phyloP scores from a whole-genome alignment of 2,113 vertebrate genomes.

The Corynorhinus townsendii region DNA sequence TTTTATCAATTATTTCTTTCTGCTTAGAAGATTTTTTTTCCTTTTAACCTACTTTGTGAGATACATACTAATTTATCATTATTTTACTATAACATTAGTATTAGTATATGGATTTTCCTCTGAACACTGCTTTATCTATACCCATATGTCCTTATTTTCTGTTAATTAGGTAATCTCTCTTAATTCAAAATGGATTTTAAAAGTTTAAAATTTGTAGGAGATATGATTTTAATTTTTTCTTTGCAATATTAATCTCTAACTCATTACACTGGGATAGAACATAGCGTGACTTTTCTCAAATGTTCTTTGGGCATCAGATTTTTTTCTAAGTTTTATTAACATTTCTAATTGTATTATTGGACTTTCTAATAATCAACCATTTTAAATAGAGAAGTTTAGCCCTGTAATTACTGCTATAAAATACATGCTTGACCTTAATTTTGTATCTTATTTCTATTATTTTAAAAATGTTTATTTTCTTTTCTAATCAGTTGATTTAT shows the following conservation, averaged over 20 bases:
- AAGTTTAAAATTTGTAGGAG: background rate
- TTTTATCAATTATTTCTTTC: background rate
- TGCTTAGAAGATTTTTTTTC: background rate
- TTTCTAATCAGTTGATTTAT: background rate
- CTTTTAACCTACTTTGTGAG: background rate
- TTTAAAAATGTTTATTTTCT: background rate
- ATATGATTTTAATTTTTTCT: background rate
- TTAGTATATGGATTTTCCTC: conserved; percentile 7
- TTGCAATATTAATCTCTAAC: background rate
- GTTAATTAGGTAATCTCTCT: background rate
- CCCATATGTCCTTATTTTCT: background rate
- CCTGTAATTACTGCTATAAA: background rate
- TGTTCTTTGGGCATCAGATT: background rate
- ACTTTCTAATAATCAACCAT: background rate
- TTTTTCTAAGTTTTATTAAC: background rate
- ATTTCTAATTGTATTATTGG: background rate
- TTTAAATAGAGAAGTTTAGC: background rate
- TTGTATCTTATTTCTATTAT: background rate
- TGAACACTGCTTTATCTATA: background rate
- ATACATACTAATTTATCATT: background rate
- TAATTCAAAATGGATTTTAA: background rate
- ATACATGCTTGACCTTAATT: background rate
- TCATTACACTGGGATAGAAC: background rate
- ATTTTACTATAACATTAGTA: background rate
- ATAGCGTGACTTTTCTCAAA: background rate